Conservation (phyloP, 2,113 vertebrate genomes). For the Sinocyclocheilus anophthalmus region DNA sequence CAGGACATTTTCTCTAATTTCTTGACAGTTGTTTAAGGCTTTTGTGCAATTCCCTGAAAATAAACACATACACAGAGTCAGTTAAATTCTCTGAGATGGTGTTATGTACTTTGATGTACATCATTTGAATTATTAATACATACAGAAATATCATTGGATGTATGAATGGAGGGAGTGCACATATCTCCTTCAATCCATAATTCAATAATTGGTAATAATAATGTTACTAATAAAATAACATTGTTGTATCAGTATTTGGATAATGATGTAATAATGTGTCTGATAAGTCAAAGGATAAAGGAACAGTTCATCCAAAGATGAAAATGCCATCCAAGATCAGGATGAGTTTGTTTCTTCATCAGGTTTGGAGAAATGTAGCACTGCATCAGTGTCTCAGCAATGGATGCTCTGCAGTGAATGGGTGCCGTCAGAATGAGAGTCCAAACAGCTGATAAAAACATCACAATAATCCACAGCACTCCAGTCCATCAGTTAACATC, state of each 20-base stretch:
- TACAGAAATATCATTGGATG: not conserved
- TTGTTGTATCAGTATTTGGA: not conserved
- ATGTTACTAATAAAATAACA: not conserved
- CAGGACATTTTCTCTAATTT: not conserved
- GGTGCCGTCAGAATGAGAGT: not conserved
- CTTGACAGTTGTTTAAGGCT: not conserved
- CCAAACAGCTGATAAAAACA: no score
- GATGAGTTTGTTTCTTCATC: no score
- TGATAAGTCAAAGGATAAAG: not conserved
- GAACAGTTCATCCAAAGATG: no score
- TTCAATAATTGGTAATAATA: not conserved
- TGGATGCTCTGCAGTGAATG: not conserved
- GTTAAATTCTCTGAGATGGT: not conserved
- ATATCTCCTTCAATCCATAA: not conserved
- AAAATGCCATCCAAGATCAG: no score
- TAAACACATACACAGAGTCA: not conserved
- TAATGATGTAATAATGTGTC: not conserved
- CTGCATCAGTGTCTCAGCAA: not conserved
- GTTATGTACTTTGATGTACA: not conserved
- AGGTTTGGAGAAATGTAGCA: no score
- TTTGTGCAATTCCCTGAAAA: not conserved
- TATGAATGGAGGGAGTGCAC: not conserved
- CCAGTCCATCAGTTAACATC: no score
- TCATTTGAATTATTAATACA: not conserved
- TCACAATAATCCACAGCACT: no score